Evolutionary conservation across 2,113 vertebrate species (phyloP).

Genomic region (Eolophus roseicapilla): DNA sequence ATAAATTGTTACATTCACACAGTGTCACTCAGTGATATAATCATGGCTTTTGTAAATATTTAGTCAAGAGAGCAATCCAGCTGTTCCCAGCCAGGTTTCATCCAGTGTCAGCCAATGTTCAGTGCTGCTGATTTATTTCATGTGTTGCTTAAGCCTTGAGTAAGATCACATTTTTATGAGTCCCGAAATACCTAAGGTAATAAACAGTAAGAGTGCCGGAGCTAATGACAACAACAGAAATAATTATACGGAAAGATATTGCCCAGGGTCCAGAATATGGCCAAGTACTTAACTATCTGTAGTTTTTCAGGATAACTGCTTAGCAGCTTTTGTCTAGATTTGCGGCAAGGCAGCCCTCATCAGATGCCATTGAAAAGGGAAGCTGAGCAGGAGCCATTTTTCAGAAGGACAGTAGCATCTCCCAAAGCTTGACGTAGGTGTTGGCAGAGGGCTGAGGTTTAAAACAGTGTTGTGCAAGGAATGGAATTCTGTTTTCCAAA

Average conservation of each 20-base stretch:
- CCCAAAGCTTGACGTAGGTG: neutral
- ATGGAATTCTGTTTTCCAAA: neutral
- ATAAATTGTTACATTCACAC: conserved; percentile 81
- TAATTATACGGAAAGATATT: conserved; percentile 72
- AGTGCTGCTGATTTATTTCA: conserved; percentile 78
- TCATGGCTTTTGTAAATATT: conserved; percentile 84
- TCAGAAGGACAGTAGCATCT: neutral
- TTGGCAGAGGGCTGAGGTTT: neutral
- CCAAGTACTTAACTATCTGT: conserved; percentile 15
- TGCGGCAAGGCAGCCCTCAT: neutral
- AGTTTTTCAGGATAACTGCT: conserved; percentile 6
- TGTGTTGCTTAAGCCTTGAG: conserved; percentile 70
- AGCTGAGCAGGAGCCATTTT: neutral
- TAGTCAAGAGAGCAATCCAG: conserved; percentile 83
- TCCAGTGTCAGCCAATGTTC: conserved; percentile 72
- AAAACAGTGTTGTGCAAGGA: neutral
- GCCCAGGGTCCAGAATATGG: conserved; percentile 51
- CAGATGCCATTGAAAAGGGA: neutral
- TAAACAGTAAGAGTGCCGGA: conserved; percentile 73
- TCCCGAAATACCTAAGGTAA: conserved; percentile 78
- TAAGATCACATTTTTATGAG: conserved; percentile 80
- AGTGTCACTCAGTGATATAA: conserved; percentile 80
- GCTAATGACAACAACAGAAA: conserved; percentile 70
- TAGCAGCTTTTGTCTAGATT: conserved; percentile 21
- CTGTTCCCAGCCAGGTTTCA: conserved; percentile 81